Evolutionary conservation across 2,113 vertebrate species (phyloP).

Genomic region (Chamaetylas fuelleborni): DNA sequence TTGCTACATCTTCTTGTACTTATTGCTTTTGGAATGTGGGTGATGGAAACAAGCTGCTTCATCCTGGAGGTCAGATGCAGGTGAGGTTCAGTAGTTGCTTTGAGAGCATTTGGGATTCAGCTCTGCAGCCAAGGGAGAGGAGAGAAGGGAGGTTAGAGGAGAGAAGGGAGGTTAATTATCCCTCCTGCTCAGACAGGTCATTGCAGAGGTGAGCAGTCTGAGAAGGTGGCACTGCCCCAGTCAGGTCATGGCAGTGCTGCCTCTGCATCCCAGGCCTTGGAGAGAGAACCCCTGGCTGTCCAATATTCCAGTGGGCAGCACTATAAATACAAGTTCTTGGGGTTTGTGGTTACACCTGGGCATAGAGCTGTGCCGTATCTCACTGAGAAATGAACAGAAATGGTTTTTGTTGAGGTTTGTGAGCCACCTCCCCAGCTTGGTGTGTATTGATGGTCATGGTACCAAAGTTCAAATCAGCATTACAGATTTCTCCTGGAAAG

Average conservation of each 20-base stretch:
- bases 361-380: neutral
- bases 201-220: neutral
- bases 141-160: neutral
- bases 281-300: rapidly evolving
- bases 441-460: neutral
- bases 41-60: neutral
- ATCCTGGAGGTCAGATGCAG: neutral
- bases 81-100: neutral
- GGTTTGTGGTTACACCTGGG: neutral
- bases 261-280: neutral
- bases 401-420: neutral
- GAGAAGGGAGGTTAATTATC: neutral
- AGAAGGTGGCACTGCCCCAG: neutral
- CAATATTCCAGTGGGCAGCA: rapidly evolving
- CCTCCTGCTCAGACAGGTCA: neutral
- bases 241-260: neutral
- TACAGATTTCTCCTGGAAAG: neutral
- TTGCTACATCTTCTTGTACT: neutral
- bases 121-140: neutral
- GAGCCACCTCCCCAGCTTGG: neutral
- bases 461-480: neutral
- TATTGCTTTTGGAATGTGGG: neutral
- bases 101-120: neutral
- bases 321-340: neutral
- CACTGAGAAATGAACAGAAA: neutral